Evolutionary conservation across 2,113 vertebrate species (phyloP).

Genomic region (Corythoichthys haematopterus): DNA sequence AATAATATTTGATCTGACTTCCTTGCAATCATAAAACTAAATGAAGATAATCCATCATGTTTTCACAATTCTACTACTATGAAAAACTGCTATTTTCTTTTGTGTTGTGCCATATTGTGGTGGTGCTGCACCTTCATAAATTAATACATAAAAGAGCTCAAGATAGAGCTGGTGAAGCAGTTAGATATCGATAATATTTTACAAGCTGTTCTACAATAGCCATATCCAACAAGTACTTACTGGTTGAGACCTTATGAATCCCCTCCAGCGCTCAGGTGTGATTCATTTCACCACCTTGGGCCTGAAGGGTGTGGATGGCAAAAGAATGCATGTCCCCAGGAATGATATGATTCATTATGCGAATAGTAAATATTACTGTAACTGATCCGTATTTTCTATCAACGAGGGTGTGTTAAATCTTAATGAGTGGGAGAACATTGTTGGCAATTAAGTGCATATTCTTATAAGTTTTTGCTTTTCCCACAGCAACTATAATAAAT

Average conservation of each 20-base stretch:
- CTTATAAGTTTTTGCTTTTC: not conserved
- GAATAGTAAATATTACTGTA: not conserved
- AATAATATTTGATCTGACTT: not conserved
- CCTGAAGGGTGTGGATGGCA: slow-evolving; percentile 31
- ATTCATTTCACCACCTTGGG: slow-evolving; percentile 18
- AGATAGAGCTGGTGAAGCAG: not conserved
- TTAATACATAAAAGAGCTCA: slow-evolving; percentile 7
- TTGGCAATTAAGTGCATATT: not conserved
- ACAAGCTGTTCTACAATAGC: slow-evolving; percentile 5
- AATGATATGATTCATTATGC: slow-evolving; percentile 33
- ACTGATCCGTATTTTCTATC: not conserved
- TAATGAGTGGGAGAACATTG: slow-evolving; percentile 1
- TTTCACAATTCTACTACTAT: not conserved
- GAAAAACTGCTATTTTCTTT: slow-evolving; percentile 6
- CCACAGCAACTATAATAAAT: not conserved
- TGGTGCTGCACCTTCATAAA: slow-evolving; percentile 1
- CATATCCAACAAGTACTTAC: slow-evolving; percentile 46
- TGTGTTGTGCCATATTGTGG: slow-evolving; percentile 10
- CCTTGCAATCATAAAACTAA: no score
- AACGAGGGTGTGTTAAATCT: not conserved
- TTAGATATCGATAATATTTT: slow-evolving; percentile 9
- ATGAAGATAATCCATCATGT: no score
- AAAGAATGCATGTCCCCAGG: slow-evolving; percentile 45
- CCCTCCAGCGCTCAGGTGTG: slow-evolving; percentile 24
- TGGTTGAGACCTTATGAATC: slow-evolving; percentile 23